A percentile compares a stretch with the other conserved stretches of the same genome.
Conservation (phyloP, 1,140 invertebrate species). For the Ladona fulva region DNA sequence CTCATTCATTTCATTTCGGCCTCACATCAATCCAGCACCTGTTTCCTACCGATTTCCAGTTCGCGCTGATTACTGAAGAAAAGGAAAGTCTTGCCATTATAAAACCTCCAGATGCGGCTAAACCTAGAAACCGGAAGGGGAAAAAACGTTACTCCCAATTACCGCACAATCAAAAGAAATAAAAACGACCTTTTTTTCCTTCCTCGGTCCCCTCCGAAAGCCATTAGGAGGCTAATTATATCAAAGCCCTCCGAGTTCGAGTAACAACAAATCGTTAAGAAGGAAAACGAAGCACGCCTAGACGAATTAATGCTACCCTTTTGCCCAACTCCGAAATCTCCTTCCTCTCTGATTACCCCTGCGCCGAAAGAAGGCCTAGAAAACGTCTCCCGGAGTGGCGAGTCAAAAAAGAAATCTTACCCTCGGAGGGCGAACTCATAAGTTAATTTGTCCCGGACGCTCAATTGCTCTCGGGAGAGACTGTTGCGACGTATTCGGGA, state of each 20-base stretch:
- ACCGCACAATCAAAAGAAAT: background rate
- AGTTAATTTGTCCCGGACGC: background rate
- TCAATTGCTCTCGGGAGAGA: background rate
- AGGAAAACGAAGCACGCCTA: background rate
- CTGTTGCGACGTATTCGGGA: background rate
- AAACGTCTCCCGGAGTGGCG: no score
- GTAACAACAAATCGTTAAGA: background rate
- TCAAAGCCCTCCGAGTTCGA: background rate
- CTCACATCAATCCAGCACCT: no score
- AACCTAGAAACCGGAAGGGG: no score
- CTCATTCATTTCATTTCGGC: no score
- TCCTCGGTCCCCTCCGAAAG: background rate
- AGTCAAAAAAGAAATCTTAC: background rate
- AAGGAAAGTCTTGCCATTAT: no score
- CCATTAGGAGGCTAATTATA: background rate
- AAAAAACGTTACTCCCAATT: no score
- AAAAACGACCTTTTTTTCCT: background rate
- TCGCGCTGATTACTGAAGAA: no score
- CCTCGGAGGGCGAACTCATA: background rate
- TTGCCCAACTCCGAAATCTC: conserved; percentile 4
- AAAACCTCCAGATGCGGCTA: no score
- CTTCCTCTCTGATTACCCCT: background rate
- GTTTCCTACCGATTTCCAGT: no score
- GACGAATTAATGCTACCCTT: background rate
- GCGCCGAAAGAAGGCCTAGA: no score